These are phyloP conservation scores for Andricus curvator DNA, from an alignment of 2,888 invertebrate genomes.

Conservation along the genomic window DNA sequence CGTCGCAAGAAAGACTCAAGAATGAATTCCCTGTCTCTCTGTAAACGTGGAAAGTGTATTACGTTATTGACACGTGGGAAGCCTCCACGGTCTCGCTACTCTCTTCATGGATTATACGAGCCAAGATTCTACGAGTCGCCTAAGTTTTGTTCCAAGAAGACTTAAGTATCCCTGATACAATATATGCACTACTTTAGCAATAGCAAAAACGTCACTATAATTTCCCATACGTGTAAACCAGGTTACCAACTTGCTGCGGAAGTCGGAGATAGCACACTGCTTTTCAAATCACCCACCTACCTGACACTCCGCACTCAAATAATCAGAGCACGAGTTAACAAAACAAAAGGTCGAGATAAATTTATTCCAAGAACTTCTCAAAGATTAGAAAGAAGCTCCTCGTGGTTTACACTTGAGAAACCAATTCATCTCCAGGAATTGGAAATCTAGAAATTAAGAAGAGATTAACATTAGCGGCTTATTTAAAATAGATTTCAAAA, in stretches of 20 bases:
- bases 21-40: conserved; percentile 14
- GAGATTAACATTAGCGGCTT: no score
- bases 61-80: conserved; percentile 39
- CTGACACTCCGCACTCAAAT: background rate
- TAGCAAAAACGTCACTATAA: background rate
- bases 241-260: conserved; percentile 26
- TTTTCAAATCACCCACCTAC: conserved; percentile 6
- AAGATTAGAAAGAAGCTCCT: background rate
- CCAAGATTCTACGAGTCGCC: background rate
- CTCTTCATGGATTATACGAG: conserved; percentile 2
- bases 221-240: conserved; percentile 28
- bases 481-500: no score
- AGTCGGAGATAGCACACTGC: conserved; percentile 16
- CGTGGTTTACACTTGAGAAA: background rate
- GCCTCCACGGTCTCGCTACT: conserved; percentile 24
- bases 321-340: background rate
- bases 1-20: background rate
- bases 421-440: background rate
- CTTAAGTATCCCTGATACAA: conserved; percentile 25
- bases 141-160: conserved; percentile 5
- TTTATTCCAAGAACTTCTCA: background rate
- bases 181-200: background rate
- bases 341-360: conserved; percentile 17
- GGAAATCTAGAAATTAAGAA: background rate
- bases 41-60: conserved; percentile 32